Conservation (phyloP, 1,140 invertebrate genomes). For the Eumeta japonica region DNA sequence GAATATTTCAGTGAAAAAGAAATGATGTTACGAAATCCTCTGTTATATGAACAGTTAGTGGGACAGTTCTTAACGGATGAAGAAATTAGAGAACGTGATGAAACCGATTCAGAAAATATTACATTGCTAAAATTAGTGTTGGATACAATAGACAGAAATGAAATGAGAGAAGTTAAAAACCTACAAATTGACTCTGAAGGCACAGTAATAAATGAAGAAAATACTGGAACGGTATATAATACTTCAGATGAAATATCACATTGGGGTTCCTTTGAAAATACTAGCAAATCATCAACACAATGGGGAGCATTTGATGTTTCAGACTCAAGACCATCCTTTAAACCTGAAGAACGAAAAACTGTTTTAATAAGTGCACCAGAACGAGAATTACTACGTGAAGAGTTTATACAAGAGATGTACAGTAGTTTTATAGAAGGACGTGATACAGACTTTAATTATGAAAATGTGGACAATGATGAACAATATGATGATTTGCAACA, state of each 20-base stretch:
- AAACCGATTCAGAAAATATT: constrained; percentile 58
- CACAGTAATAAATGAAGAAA: constrained; percentile 52
- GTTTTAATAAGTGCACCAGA: constrained; percentile 58
- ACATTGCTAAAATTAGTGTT: constrained; percentile 69
- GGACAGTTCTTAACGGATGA: constrained; percentile 79
- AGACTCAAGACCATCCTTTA: constrained; percentile 26
- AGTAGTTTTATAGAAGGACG: constrained; percentile 81
- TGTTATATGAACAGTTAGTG: constrained; percentile 84
- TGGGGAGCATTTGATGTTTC: constrained; percentile 58
- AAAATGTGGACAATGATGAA: constrained; percentile 72
- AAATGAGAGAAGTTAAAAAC: constrained; percentile 63
- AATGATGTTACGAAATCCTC: constrained; percentile 89
- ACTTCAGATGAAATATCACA: constrained; percentile 22
- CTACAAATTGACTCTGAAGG: constrained; percentile 61
- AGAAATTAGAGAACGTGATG: constrained; percentile 68
- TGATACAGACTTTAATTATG: constrained; percentile 83
- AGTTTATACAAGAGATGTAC: constrained; percentile 88
- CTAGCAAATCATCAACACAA: constrained; percentile 10
- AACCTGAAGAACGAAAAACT: constrained; percentile 22
- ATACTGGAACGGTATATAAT: constrained; percentile 18
- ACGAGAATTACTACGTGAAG: constrained; percentile 69
- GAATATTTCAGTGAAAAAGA: constrained; percentile 88
- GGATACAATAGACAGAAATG: constrained; percentile 66
- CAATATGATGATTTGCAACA: constrained; percentile 73
- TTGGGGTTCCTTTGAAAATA: constrained; percentile 15